A percentile compares a stretch with the other conserved stretches of the same genome.
Conservation (phyloP, 2,797 vertebrate species). For the Morus bassanus region DNA sequence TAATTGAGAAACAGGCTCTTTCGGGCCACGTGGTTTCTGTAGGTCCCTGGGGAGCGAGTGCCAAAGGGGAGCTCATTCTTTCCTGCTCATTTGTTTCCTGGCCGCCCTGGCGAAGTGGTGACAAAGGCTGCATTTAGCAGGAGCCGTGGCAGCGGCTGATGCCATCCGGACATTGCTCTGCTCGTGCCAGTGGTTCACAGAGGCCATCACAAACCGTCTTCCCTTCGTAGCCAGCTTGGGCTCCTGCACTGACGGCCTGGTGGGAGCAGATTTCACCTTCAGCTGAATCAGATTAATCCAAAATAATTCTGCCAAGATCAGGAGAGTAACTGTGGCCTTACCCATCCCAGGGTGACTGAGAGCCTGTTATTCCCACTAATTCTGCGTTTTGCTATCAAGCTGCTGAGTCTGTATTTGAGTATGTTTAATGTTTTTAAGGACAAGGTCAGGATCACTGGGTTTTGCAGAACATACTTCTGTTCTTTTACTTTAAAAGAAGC, state of each 20-base stretch:
- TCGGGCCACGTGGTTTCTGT: background rate
- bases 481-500: background rate
- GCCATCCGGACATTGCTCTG: background rate
- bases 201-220: background rate
- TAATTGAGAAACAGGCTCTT: background rate
- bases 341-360: background rate
- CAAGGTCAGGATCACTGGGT: background rate
- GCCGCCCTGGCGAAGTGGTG: background rate
- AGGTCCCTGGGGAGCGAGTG: background rate
- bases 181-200: background rate
- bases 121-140: conserved; percentile 7
- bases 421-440: background rate
- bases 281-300: background rate
- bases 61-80: background rate
- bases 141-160: background rate
- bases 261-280: background rate
- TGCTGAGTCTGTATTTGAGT: background rate
- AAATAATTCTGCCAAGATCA: background rate
- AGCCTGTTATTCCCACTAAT: background rate
- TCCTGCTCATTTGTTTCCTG: background rate
- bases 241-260: background rate
- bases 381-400: background rate
- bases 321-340: background rate
- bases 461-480: background rate
- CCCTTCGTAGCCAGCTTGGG: background rate